phyloP scores from a whole-genome alignment of 2,113 vertebrate genomes.

The Oxyura jamaicensis region DNA sequence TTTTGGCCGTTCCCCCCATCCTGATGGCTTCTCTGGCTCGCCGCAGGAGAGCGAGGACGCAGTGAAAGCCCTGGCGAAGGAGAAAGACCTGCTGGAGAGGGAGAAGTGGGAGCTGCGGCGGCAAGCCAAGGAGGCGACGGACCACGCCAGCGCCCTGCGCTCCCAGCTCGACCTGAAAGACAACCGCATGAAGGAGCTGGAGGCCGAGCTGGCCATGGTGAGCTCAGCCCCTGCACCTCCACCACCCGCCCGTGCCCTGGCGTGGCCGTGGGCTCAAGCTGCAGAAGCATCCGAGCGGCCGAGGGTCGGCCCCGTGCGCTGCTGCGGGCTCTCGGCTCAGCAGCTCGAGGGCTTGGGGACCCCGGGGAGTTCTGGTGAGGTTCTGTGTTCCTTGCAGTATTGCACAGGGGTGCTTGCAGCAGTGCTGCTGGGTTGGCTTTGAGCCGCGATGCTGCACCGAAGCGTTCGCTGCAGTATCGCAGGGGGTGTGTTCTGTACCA shows the following conservation, averaged over 20 bases:
- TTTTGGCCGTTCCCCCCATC: neutral
- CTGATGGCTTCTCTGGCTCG: neutral
- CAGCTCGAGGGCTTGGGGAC: neutral
- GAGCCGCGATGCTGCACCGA: neutral
- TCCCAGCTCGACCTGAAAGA: conserved; percentile 97
- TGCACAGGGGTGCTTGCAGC: fast-evolving
- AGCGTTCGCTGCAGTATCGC: neutral
- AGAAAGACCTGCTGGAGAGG: conserved; percentile 94
- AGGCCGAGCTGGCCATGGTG: conserved; percentile 97
- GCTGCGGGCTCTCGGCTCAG: fast-evolving
- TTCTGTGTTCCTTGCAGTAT: neutral
- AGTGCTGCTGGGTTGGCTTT: fast-evolving
- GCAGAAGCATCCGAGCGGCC: too few species aligned
- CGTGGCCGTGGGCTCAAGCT: too few species aligned
- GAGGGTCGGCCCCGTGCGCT: neutral
- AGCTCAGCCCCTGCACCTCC: conserved; percentile 49
- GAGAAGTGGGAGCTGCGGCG: conserved; percentile 98
- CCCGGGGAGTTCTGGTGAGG: neutral
- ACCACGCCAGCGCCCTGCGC: conserved; percentile 89
- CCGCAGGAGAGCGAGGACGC: conserved; percentile 95
- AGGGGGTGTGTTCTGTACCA: too few species aligned
- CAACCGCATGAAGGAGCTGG: conserved; percentile 98
- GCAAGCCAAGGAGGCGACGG: conserved; percentile 95
- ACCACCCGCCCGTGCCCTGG: too few species aligned
- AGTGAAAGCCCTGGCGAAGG: conserved; percentile 93